These are phyloP conservation scores for Cephus runcator DNA, from an alignment of 2,888 invertebrate genomes.

Conservation along the genomic window DNA sequence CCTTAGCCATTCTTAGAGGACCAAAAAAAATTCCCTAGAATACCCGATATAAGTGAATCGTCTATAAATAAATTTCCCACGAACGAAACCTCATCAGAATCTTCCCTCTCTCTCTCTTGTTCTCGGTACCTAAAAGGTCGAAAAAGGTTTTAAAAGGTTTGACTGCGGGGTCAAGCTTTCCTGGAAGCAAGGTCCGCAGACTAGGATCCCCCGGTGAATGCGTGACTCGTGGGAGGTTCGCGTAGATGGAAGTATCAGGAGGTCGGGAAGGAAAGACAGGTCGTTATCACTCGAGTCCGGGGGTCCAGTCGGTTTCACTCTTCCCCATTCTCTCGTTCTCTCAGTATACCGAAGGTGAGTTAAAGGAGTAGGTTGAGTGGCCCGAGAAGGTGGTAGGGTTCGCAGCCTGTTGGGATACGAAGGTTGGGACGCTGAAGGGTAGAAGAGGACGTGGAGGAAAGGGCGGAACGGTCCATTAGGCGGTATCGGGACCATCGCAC, in stretches of 20 bases:
- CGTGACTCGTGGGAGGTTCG: slow-evolving; percentile 16
- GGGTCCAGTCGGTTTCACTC: slow-evolving; percentile 17
- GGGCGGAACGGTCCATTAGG: slow-evolving; percentile 65
- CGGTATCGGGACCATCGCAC: slow-evolving; percentile 66
- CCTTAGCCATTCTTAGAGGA: background rate
- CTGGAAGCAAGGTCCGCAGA: background rate
- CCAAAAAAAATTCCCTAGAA: background rate
- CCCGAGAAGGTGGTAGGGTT: slow-evolving; percentile 15
- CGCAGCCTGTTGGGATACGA: slow-evolving; percentile 22
- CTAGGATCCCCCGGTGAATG: background rate
- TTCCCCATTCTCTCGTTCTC: background rate
- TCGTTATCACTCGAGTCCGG: slow-evolving; percentile 24
- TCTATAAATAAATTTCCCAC: background rate
- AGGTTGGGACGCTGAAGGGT: slow-evolving; percentile 22
- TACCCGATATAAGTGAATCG: background rate
- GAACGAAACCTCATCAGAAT: background rate
- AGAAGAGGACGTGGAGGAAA: slow-evolving; percentile 24
- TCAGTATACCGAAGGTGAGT: slow-evolving; percentile 12
- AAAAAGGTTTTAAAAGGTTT: background rate
- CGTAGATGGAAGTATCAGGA: slow-evolving; percentile 27
- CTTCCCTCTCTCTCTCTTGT: background rate
- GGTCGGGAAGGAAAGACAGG: slow-evolving; percentile 26
- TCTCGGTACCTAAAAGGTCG: background rate
- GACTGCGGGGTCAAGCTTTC: background rate
- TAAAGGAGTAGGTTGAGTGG: slow-evolving; percentile 15